Evolutionary conservation across 2,888 invertebrate genomes (phyloP).

Genomic region (Cephus rjabovi): DNA sequence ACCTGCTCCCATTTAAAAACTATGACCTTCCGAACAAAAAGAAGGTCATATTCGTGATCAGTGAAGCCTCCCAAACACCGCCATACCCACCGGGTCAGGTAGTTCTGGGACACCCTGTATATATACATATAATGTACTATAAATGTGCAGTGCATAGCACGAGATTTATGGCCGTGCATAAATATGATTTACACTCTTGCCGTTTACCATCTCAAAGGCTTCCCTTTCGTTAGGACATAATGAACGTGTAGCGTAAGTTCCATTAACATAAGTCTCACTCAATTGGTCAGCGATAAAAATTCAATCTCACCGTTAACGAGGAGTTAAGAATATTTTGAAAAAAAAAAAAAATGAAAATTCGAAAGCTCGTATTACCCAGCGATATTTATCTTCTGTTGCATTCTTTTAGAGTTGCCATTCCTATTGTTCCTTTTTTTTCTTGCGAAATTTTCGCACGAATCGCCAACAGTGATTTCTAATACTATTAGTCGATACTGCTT

Average conservation of each 20-base stretch:
- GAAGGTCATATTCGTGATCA: too few species aligned
- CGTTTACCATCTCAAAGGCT: not conserved
- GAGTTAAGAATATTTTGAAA: not conserved
- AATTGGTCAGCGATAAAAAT: not conserved
- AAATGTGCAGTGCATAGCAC: not conserved
- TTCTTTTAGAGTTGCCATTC: not conserved
- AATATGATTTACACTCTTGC: not conserved
- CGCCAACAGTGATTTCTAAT: not conserved
- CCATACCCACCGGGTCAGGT: too few species aligned
- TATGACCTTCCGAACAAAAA: too few species aligned
- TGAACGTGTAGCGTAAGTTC: not conserved
- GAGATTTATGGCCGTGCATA: not conserved
- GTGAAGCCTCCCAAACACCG: too few species aligned
- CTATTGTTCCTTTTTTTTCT: not conserved
- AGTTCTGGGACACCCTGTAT: too few species aligned
- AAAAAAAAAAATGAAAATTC: not conserved
- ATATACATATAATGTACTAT: too few species aligned
- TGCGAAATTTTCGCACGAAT: not conserved
- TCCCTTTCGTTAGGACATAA: not conserved
- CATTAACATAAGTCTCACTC: not conserved
- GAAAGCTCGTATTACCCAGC: not conserved
- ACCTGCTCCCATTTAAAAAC: too few species aligned
- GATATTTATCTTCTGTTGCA: not conserved
- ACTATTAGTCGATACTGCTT: not conserved
- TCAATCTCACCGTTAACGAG: not conserved